Conservation (phyloP, 1,140 invertebrate genomes). For the Drosophila parabipectinata region DNA sequence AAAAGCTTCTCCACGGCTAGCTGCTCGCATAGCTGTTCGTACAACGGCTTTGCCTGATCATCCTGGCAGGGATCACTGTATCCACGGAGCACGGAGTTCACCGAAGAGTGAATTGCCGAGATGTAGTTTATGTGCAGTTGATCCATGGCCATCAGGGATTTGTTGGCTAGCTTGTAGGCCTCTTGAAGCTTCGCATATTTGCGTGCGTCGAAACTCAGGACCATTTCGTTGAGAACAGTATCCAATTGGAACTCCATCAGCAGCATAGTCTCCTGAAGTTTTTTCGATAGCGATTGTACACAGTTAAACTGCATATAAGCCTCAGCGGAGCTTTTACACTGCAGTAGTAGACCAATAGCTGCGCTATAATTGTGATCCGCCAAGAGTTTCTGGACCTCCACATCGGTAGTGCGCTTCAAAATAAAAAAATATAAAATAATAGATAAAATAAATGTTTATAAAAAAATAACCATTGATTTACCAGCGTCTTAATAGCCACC, state of each 20-base stretch:
- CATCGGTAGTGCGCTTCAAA: conserved; percentile 90
- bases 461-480: neutral
- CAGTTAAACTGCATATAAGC: conserved; percentile 93
- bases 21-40: conserved; percentile 90
- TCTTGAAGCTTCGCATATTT: conserved; percentile 92
- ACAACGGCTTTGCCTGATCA: conserved; percentile 88
- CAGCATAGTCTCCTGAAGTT: conserved; percentile 95
- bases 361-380: conserved; percentile 94
- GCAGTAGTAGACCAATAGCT: conserved; percentile 93
- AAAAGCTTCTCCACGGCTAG: conserved; percentile 91
- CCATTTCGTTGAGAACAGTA: conserved; percentile 91
- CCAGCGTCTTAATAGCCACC: conserved; percentile 91
- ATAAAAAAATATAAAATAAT: neutral
- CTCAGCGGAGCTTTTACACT: conserved; percentile 93
- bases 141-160: conserved; percentile 96
- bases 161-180: conserved; percentile 93
- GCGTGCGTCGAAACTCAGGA: conserved; percentile 89
- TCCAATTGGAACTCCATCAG: conserved; percentile 97
- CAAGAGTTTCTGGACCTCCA: conserved; percentile 91
- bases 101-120: conserved; percentile 95
- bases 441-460: neutral
- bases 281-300: conserved; percentile 92
- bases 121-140: conserved; percentile 97
- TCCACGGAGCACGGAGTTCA: conserved; percentile 90
- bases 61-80: conserved; percentile 87